Conservation (phyloP, 2,797 vertebrate genomes). For the Microchirus variegatus region DNA sequence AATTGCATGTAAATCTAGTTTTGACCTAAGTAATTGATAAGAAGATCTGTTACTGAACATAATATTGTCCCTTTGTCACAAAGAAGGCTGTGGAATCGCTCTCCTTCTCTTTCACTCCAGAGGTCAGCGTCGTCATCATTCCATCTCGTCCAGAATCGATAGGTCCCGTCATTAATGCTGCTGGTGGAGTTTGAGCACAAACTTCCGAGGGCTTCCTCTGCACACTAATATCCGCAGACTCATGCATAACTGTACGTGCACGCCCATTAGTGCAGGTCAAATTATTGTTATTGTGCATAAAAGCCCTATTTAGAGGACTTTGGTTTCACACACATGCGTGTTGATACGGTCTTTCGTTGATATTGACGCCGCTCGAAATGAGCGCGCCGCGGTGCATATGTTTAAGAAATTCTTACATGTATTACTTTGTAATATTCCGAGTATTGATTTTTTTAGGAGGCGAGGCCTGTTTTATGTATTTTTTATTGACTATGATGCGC, state of each 20-base stretch:
- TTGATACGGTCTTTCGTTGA: slow-evolving; percentile 3
- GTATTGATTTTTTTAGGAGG: not conserved
- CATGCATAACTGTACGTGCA: slow-evolving; percentile 10
- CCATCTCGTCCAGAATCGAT: too few species aligned
- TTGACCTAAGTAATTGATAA: too few species aligned
- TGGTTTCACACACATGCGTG: too few species aligned
- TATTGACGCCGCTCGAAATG: slow-evolving; percentile 7
- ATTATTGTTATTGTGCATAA: too few species aligned
- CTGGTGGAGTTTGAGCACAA: slow-evolving; percentile 56
- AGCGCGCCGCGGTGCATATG: not conserved
- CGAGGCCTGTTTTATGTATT: not conserved
- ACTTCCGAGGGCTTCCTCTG: slow-evolving; percentile 50
- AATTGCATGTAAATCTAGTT: too few species aligned
- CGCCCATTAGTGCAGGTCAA: not conserved
- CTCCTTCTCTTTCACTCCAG: slow-evolving; percentile 36
- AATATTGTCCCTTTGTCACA: too few species aligned
- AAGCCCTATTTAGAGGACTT: too few species aligned
- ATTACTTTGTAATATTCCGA: not conserved
- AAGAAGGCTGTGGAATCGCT: not conserved
- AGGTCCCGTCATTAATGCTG: slow-evolving; percentile 70
- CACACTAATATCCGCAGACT: slow-evolving; percentile 64
- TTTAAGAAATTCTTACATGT: not conserved
- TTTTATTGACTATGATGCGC: not conserved
- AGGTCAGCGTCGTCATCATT: too few species aligned
- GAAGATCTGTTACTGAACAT: too few species aligned